Evolutionary conservation across 2,888 invertebrate genomes (phyloP).

Genomic region (Chorisops tibialis): DNA sequence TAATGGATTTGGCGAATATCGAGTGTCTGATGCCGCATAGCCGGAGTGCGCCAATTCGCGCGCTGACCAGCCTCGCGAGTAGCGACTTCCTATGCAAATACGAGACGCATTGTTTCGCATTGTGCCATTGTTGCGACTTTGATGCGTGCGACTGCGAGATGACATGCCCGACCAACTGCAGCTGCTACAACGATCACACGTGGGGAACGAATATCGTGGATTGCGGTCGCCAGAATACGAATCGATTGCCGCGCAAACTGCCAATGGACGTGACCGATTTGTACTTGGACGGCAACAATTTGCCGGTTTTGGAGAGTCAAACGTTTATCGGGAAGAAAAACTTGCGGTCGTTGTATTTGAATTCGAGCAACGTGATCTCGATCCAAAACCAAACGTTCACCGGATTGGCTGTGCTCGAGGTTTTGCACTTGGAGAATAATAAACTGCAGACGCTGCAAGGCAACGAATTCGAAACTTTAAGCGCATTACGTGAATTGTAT

Average conservation of each 20-base stretch:
- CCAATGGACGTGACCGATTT: constrained; percentile 95
- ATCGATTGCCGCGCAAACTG: constrained; percentile 65
- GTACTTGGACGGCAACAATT: constrained; percentile 85
- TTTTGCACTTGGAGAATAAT: constrained; percentile 82
- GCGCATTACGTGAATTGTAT: constrained; percentile 75
- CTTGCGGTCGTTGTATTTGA: constrained; percentile 80
- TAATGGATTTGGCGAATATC: constrained; percentile 85
- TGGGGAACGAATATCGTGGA: constrained; percentile 93
- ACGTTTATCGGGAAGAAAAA: constrained; percentile 88
- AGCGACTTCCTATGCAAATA: constrained; percentile 89
- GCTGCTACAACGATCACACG: constrained; percentile 90
- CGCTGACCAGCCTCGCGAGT: constrained; percentile 71
- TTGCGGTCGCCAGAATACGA: constrained; percentile 64
- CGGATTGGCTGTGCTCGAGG: constrained; percentile 73
- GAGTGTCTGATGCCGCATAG: constrained; percentile 84
- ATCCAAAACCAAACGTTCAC: constrained; percentile 89
- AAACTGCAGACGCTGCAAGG: constrained; percentile 74
- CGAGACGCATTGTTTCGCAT: constrained; percentile 88
- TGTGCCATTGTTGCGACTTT: constrained; percentile 94
- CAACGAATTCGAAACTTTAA: constrained; percentile 79
- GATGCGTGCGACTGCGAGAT: constrained; percentile 96
- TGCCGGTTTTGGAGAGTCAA: constrained; percentile 78
- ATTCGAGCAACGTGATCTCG: constrained; percentile 77
- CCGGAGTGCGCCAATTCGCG: constrained; percentile 74
- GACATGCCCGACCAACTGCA: constrained; percentile 91